Conservation (phyloP, 2,888 invertebrate species). For the Vanessa cardui region DNA sequence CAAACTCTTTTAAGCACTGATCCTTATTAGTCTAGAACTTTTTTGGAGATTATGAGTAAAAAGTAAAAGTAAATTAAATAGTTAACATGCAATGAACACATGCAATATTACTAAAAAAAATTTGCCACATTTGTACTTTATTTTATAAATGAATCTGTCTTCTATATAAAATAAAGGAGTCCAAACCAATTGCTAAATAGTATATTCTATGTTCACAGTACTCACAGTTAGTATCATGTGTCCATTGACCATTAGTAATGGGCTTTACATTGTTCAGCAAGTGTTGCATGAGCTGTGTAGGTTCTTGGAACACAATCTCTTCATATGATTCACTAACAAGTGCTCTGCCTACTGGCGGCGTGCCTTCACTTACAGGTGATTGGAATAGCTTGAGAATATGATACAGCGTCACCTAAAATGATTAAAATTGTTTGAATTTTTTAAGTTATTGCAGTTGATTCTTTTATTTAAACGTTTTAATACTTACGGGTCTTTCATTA, state of each 20-base stretch:
- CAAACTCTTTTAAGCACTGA: too few relatives aligned
- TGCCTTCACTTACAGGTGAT: constrained; percentile 84
- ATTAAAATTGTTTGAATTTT: too few relatives aligned
- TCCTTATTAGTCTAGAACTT: too few relatives aligned
- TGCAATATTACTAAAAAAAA: too few relatives aligned
- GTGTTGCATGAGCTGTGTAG: constrained; percentile 95
- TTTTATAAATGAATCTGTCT: too few relatives aligned
- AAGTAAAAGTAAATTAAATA: too few relatives aligned
- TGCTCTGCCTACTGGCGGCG: constrained; percentile 79
- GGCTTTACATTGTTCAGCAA: constrained; percentile 90
- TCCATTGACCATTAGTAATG: constrained; percentile 87
- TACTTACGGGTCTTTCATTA: constrained; percentile 94
- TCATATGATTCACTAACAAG: constrained; percentile 97
- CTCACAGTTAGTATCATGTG: constrained; percentile 95
- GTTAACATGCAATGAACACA: too few relatives aligned
- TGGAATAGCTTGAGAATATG: constrained; percentile 97
- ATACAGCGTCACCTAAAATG: constrained; percentile 92
- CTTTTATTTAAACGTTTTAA: constrained; percentile 1
- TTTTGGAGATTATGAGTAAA: too few relatives aligned
- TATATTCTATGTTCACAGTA: constrained; percentile 29
- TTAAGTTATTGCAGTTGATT: not conserved
- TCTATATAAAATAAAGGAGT: too few relatives aligned
- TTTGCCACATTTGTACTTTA: too few relatives aligned
- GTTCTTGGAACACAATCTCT: constrained; percentile 97
- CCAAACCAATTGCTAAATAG: too few relatives aligned